Percentiles rank a stretch among this genome's conserved stretches.
Conservation (phyloP, 2,113 vertebrate species). For the Brachypteracias leptosomus region DNA sequence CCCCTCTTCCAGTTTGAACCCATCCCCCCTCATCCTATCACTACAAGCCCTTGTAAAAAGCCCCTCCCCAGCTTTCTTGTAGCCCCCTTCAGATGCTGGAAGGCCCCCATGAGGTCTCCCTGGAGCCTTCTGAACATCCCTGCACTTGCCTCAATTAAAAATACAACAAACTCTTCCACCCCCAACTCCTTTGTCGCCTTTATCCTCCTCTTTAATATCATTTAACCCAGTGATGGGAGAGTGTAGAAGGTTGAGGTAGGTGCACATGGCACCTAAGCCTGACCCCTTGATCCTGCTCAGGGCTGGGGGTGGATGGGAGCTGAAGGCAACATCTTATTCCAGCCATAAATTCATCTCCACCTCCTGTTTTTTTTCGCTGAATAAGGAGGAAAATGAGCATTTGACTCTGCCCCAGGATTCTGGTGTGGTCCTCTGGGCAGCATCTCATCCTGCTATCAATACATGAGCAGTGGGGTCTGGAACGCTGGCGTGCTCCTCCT, state of each 20-base stretch:
- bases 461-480: not conserved
- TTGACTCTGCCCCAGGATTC: not conserved
- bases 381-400: not conserved
- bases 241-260: not conserved
- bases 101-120: too few relatives aligned
- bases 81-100: too few relatives aligned
- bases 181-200: not conserved
- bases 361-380: rapidly evolving
- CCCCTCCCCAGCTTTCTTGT: too few relatives aligned
- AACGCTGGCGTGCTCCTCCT: not conserved
- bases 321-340: not conserved
- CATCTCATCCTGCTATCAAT: not conserved
- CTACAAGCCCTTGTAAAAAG: too few relatives aligned
- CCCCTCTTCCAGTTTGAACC: too few relatives aligned
- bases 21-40: too few relatives aligned
- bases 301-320: not conserved
- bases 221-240: not conserved
- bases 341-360: not conserved
- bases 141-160: not conserved
- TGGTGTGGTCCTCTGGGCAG: not conserved
- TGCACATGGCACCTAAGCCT: not conserved
- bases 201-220: not conserved
- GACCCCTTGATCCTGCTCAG: not conserved
- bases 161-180: not conserved
- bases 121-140: not conserved